Percentiles rank a stretch among this genome's conserved stretches.
Evolutionary conservation across 2,888 invertebrate genomes (phyloP).

Genomic region (Xestoiulus laeticollis): DNA sequence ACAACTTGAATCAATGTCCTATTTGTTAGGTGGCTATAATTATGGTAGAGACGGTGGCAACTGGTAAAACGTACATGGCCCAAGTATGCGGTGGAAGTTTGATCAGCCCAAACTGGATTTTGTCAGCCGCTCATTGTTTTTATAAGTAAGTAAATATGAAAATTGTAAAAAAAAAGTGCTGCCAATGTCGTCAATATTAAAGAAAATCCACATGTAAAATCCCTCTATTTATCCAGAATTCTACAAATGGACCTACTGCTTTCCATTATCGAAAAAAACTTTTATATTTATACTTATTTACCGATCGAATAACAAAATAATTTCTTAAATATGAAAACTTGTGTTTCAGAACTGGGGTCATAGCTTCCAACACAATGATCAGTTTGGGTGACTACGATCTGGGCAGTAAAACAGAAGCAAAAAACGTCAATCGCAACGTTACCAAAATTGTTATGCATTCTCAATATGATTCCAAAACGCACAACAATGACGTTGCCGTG

Average conservation of each 20-base stretch:
- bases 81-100: conserved; percentile 27
- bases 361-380: not conserved
- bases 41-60: not conserved
- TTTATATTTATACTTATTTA: no score
- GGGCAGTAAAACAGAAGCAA: conserved; percentile 76
- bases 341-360: not conserved
- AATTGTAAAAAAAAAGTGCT: no score
- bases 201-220: no score
- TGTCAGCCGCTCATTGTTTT: not conserved
- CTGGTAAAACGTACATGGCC: not conserved
- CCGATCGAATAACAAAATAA: no score
- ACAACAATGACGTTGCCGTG: conserved; percentile 86
- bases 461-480: conserved; percentile 54
- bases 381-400: conserved; percentile 83
- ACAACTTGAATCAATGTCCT: not conserved
- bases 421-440: conserved; percentile 80
- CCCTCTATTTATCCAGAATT: no score
- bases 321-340: not conserved
- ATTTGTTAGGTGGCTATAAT: not conserved
- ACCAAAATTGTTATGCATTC: conserved; percentile 67
- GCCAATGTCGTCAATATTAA: no score
- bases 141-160: not conserved
- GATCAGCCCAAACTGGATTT: not conserved
- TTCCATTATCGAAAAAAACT: no score
- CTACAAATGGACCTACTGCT: no score